A percentile compares a stretch with the other conserved stretches of the same genome.
phyloP scores from a whole-genome alignment of 2,888 invertebrate species.

The Callinectes sapidus region DNA sequence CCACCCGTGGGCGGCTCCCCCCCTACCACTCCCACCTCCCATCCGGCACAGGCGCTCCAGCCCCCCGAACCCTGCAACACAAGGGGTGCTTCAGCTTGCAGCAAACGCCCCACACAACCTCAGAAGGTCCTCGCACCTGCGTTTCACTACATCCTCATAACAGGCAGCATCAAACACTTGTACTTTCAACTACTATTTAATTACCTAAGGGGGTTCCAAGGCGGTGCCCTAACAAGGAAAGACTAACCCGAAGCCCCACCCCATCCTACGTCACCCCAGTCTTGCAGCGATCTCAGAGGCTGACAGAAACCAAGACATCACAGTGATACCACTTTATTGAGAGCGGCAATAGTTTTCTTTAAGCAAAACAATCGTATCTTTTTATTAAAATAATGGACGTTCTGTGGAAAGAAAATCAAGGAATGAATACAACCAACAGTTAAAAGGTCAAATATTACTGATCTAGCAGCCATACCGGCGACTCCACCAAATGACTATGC shows the following conservation, averaged over 20 bases:
- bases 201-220: neutral
- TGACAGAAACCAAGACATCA: constrained; percentile 10
- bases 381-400: constrained; percentile 24
- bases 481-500: neutral
- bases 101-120: neutral
- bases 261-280: neutral
- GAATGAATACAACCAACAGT: constrained; percentile 22
- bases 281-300: neutral
- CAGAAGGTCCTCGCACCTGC: neutral
- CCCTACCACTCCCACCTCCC: constrained; percentile 61
- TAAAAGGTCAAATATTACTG: neutral
- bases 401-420: constrained; percentile 5
- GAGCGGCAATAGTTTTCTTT: neutral
- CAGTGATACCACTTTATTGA: constrained; percentile 25
- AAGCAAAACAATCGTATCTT: constrained; percentile 1
- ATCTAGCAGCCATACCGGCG: neutral
- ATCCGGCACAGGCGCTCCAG: constrained; percentile 62
- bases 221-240: neutral
- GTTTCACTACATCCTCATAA: neutral
- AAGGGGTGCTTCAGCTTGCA: constrained; percentile 62
- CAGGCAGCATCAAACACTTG: neutral
- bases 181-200: neutral
- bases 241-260: neutral
- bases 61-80: constrained; percentile 67
- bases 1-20: constrained; percentile 45